Evolutionary conservation across 2,888 invertebrate species (phyloP).

Genomic region (Synanthedon vespiformis): DNA sequence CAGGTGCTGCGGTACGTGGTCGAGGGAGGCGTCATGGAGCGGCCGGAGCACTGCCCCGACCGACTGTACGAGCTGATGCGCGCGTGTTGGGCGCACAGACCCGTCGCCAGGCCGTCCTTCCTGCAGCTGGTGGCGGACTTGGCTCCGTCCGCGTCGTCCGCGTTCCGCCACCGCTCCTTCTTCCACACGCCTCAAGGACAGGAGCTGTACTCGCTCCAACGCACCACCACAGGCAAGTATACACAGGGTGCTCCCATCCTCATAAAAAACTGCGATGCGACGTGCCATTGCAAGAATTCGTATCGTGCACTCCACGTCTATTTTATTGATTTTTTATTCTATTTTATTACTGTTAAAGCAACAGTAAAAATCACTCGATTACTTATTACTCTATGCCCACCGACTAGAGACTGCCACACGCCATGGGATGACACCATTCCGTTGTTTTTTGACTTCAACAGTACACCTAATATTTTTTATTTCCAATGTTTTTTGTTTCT

Average conservation of each 20-base stretch:
- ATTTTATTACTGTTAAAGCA: too few species aligned
- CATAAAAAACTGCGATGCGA: neutral
- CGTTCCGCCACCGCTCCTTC: constrained; percentile 73
- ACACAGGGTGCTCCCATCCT: neutral
- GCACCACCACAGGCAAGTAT: constrained; percentile 30
- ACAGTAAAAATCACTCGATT: too few species aligned
- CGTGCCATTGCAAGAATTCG: neutral
- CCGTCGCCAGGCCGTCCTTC: constrained; percentile 85
- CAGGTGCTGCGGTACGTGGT: constrained; percentile 92
- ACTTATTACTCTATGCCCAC: too few species aligned
- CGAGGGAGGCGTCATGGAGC: constrained; percentile 93
- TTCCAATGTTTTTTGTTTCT: constrained; percentile 3
- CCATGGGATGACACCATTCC: constrained; percentile 19
- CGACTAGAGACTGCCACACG: too few species aligned
- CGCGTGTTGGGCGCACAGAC: constrained; percentile 90
- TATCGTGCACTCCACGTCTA: too few species aligned
- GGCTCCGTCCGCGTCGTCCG: constrained; percentile 73
- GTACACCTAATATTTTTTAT: neutral
- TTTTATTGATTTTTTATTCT: too few species aligned
- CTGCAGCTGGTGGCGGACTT: constrained; percentile 82
- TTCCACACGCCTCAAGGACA: constrained; percentile 74
- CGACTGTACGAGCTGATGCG: constrained; percentile 92
- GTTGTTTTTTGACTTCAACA: constrained; percentile 54
- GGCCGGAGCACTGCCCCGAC: constrained; percentile 95
- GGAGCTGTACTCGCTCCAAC: constrained; percentile 63